Conservation (phyloP, 2,113 vertebrate genomes). For the Engraulis encrasicolus region DNA sequence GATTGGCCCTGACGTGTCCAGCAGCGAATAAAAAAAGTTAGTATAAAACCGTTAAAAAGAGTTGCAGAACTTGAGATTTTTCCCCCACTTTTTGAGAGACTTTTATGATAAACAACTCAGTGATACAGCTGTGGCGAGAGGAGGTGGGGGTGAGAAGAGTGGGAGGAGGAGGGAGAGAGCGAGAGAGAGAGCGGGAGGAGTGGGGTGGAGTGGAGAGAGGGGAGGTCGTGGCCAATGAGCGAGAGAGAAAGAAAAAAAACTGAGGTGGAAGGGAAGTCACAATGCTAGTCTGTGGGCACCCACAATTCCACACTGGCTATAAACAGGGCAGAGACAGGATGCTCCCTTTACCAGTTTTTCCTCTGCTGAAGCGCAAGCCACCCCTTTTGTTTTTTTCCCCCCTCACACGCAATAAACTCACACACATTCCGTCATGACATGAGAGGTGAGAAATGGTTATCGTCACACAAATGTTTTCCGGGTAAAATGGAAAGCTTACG, state of each 20-base stretch:
- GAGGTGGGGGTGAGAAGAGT: no score
- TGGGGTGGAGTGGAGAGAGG: background rate
- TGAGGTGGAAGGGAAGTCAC: conserved; percentile 45
- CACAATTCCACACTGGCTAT: conserved; percentile 48
- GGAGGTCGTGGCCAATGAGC: background rate
- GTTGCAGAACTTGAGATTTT: conserved; percentile 28
- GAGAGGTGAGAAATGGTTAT: conserved; percentile 49
- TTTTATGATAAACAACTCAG: conserved; percentile 40
- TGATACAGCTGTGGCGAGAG: conserved; percentile 25
- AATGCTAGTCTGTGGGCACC: conserved; percentile 43
- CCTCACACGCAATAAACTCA: no score
- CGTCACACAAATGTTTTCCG: conserved; percentile 49
- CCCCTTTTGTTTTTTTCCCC: conserved; percentile 35
- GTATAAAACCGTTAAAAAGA: conserved; percentile 10
- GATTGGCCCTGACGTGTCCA: conserved; percentile 12
- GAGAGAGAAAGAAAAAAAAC: conserved; percentile 30
- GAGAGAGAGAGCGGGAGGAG: background rate
- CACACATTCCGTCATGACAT: conserved; percentile 39
- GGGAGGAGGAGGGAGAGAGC: conserved; percentile 16
- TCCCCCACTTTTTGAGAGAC: conserved; percentile 25
- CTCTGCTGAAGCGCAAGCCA: conserved; percentile 21
- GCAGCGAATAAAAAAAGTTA: background rate
- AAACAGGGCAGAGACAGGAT: conserved; percentile 44
- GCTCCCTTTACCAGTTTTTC: conserved; percentile 35
- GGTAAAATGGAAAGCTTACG: conserved; percentile 54